These are phyloP conservation scores for Pristionchus arcanus DNA, from an alignment of 2,888 invertebrate species.

Conservation along the genomic window DNA sequence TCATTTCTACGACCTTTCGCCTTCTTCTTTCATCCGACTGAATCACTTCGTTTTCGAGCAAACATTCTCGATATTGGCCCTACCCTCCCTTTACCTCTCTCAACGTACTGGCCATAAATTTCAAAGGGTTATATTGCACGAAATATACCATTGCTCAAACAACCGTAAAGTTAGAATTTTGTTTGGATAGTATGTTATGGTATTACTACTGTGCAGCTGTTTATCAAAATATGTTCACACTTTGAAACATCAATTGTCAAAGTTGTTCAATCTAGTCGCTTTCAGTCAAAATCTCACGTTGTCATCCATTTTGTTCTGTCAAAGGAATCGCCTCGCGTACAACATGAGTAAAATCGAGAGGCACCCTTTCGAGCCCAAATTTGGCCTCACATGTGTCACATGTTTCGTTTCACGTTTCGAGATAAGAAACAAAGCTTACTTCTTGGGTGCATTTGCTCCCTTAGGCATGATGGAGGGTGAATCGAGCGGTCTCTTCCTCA, in stretches of 20 bases:
- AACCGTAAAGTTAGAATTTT: not conserved
- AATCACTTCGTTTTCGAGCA: constrained; percentile 3
- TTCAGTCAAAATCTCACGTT: too few species aligned
- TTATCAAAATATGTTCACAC: not conserved
- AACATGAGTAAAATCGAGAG: too few species aligned
- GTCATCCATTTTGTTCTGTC: too few species aligned
- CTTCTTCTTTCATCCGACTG: constrained; percentile 9
- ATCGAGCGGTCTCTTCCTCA: constrained; percentile 52
- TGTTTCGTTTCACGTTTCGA: too few species aligned
- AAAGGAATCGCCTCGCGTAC: too few species aligned
- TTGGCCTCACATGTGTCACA: not conserved
- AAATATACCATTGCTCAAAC: not conserved
- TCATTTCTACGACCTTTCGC: constrained; percentile 30
- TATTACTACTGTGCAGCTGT: not conserved
- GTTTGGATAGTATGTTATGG: not conserved
- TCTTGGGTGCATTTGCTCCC: constrained; percentile 43
- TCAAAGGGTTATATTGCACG: not conserved
- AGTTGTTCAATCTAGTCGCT: too few species aligned
- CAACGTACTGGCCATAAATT: not conserved
- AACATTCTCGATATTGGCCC: constrained; percentile 1
- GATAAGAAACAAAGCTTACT: not conserved
- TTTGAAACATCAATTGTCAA: not conserved
- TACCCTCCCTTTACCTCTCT: not conserved
- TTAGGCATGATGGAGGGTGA: constrained; percentile 31
- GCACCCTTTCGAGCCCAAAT: not conserved